Percentiles rank a stretch among this genome's conserved stretches.
Conservation (phyloP, 1,140 invertebrate genomes). For the Eumaeus atala region DNA sequence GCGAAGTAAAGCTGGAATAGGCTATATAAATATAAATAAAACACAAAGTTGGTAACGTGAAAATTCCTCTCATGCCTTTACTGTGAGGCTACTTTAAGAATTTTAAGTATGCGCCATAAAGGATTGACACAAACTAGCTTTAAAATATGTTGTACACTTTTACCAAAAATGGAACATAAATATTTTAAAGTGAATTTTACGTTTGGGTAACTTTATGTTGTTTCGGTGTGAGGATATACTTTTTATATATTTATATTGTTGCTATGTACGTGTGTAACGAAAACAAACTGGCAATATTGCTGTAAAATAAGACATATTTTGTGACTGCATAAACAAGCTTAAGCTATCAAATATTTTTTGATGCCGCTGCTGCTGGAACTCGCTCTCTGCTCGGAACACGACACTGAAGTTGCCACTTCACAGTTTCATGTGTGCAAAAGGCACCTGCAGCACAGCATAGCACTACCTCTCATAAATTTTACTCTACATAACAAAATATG, state of each 20-base stretch:
- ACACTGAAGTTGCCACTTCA: too few relatives aligned
- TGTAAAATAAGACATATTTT: too few relatives aligned
- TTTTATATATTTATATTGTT: constrained; percentile 1
- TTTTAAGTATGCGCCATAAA: constrained; percentile 33
- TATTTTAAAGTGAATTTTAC: constrained; percentile 9
- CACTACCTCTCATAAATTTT: too few relatives aligned
- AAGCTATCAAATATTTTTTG: too few relatives aligned
- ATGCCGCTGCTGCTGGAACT: too few relatives aligned
- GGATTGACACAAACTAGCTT: constrained; percentile 14
- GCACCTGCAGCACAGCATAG: too few relatives aligned
- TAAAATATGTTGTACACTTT: constrained; percentile 24
- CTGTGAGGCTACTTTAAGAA: constrained; percentile 26
- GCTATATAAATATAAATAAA: background rate
- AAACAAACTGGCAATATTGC: too few relatives aligned
- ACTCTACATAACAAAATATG: too few relatives aligned
- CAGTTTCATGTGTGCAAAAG: too few relatives aligned
- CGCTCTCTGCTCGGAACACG: too few relatives aligned
- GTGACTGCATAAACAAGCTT: too few relatives aligned
- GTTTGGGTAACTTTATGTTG: background rate
- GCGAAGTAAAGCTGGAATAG: background rate
- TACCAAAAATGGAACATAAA: background rate
- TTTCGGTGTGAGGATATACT: background rate
- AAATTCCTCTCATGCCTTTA: constrained; percentile 26
- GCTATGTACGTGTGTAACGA: too few relatives aligned
- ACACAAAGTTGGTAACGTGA: constrained; percentile 9